Evolutionary conservation across 2,888 invertebrate genomes (phyloP), one percentile per base, ranked within the genome.

Genomic region (Cheilosia vulpina): DNA sequence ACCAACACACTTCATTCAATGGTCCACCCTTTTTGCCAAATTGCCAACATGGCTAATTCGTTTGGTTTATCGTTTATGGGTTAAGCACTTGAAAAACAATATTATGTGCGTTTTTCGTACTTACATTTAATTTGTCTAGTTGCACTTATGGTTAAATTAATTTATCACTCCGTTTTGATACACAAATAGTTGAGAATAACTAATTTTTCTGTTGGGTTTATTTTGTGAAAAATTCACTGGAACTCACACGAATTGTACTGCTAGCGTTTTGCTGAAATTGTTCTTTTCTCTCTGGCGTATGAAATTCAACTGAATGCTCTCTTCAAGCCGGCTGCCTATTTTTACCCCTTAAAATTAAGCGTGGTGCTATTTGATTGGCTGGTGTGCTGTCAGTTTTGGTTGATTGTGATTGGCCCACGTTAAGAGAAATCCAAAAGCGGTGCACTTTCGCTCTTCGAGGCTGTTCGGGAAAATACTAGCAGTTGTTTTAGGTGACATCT

Each of bases 291-390:
- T 90, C 88, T 89, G 89, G 87, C 89, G 88, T 90, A 82, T 89
- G 87, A 89, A 89, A 89, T 89, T 87, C 88, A 91, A 92, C 90
- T 92, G 91, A 90, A 88, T 89, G 41, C 68, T 87, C 87, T 89
- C 89, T 88, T 89, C 89, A 57, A 69, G 47, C 82, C 85, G 78
- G 87, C 89, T 88, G 89, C 90, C 89, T 90, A 90, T 90, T 92
- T 91, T 91, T 90, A 89, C 88, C 79, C 79, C 85, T 87, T 87
- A 87, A 75, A 83, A 88, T 88, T 80, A 85, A 88, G 88, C 90
- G 90, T 90, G 88, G 88, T 87, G 45, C 65, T 57, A 76, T 89
- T 71, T 88, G 87, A 90, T 91, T 90, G 90, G 90, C 77, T 53
- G 27, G 55, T 7, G 17, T 52, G 65, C 60, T 88, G 88, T 88